Evolutionary conservation across 2,888 invertebrate species (phyloP).

Genomic region (Drosophila prostipennis): DNA sequence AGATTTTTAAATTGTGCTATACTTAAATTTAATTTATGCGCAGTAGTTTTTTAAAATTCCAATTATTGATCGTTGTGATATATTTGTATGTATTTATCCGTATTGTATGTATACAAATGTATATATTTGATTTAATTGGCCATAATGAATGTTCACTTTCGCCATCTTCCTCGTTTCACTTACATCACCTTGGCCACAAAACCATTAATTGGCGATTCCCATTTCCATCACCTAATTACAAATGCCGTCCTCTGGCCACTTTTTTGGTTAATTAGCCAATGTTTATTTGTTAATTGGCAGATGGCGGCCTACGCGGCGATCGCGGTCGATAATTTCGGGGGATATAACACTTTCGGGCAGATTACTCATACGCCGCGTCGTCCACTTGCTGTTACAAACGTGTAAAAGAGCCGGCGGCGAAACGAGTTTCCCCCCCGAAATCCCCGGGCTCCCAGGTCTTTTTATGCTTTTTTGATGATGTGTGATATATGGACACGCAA

Average conservation of each 20-base stretch:
- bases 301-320: slow-evolving; percentile 29
- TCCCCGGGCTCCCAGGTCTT: slow-evolving; percentile 18
- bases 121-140: background rate
- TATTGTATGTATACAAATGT: no score
- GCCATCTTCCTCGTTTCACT: background rate
- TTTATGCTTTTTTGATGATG: slow-evolving; percentile 69
- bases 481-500: slow-evolving; percentile 73
- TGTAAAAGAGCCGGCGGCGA: slow-evolving; percentile 52
- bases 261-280: slow-evolving; percentile 20
- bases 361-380: slow-evolving; percentile 55
- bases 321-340: slow-evolving; percentile 11
- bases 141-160: background rate
- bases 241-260: background rate
- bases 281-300: slow-evolving; percentile 22
- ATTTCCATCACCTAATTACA: slow-evolving; percentile 8
- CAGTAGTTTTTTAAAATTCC: no score
- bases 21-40: no score
- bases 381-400: slow-evolving; percentile 50
- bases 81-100: no score
- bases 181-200: background rate
- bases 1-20: no score
- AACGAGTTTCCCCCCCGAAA: slow-evolving; percentile 41
- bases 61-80: no score
- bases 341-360: slow-evolving; percentile 14
- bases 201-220: background rate